Evolutionary conservation across 2,797 vertebrate genomes (phyloP), one percentile per base, ranked within the genome.

Genomic region (Diglossa cyanea): DNA sequence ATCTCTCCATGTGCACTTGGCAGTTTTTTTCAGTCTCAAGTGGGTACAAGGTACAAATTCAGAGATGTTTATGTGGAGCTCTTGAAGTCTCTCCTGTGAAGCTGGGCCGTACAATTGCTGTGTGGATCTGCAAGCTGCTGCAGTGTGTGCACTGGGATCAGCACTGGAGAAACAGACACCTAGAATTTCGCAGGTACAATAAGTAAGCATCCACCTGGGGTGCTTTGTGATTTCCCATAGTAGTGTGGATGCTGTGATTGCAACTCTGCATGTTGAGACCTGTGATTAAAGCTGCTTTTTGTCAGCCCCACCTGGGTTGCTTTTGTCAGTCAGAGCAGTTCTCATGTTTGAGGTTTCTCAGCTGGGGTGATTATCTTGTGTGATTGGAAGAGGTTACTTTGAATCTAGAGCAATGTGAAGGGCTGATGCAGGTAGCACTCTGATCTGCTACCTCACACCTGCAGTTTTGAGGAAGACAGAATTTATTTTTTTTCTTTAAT

Each of bases 301-400:
- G 44, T 35, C 57, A 83, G 66, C 84, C 50, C 25, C n/a, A 25
- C 78, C 63, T 2, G 1, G 13, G 39, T 40, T 87, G 57, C 74
- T 79, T 86, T 73, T 93, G 86, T 80, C 79, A 82, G 45, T 78
- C 2, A 2, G 84, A 79, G 37, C 2, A 1, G 54, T 91, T 86
- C 67, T 87, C 19, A 4, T 33, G 63, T 65, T 70, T 74, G 86
- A 89, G 83, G 60, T 90, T 93, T 94, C 83, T 85, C 37, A 73
- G 53, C 30, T 3, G 1, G 50, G 39, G 21, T 57, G 45, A 53
- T 93, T 79, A 48, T 68, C 39, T 51, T 50, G 9, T 40, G 40
- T 19, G 24, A 44, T 47, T 92, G 57, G 13, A 85, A 77, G 50
- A 68, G 26, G 25, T 85, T 94, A 42, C 20, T 94, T 40, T 88